A percentile compares a stretch with the other conserved stretches of the same genome.
Evolutionary conservation across 2,797 vertebrate species (phyloP).

Genomic region (Pipistrellus pipistrellus): DNA sequence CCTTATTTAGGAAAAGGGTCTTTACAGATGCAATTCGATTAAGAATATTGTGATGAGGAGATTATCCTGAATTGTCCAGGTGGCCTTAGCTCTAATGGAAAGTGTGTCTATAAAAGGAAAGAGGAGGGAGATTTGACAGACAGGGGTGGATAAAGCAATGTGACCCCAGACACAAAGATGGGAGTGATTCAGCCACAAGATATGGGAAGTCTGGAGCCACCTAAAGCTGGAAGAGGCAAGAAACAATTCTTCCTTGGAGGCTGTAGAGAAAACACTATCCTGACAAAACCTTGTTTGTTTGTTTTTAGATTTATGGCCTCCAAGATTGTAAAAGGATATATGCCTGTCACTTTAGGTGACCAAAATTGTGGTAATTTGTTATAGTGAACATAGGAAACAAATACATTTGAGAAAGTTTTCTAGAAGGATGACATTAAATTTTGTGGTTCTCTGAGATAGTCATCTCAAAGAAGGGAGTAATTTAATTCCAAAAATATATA

Average conservation of each 20-base stretch:
- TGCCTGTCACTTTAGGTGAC: neutral
- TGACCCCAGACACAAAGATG: neutral
- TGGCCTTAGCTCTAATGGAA: neutral
- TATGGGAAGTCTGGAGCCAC: neutral
- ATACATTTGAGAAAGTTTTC: neutral
- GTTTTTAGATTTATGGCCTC: neutral
- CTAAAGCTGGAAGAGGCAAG: neutral
- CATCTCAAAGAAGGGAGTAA: neutral
- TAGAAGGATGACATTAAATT: slow-evolving; percentile 19
- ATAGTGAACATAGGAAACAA: neutral
- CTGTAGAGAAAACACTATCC: neutral
- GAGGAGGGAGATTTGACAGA: neutral
- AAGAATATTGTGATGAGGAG: neutral
- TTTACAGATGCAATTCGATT: neutral
- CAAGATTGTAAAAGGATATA: neutral
- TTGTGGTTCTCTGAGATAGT: neutral
- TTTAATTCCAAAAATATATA: slow-evolving; percentile 41
- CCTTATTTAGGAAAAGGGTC: neutral
- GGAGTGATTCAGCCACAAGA: neutral
- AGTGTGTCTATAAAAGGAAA: neutral
- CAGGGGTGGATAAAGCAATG: neutral
- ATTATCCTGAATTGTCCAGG: neutral
- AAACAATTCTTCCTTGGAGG: neutral
- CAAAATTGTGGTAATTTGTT: neutral
- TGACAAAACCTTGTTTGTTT: neutral